Evolutionary conservation across 2,888 invertebrate species (phyloP).

Genomic region (Sisyra terminalis): DNA sequence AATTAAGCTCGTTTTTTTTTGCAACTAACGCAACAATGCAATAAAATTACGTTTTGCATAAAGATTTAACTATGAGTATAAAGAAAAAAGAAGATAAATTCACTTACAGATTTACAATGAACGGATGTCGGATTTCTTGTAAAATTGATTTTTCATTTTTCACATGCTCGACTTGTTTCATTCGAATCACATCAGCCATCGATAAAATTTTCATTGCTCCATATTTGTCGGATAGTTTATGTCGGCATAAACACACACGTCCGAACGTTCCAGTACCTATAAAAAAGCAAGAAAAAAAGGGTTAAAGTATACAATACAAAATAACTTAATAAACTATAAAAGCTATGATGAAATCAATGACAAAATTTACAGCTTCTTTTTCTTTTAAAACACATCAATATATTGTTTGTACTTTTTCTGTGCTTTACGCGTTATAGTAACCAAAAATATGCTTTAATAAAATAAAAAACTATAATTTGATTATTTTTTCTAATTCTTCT

Average conservation of each 20-base stretch:
- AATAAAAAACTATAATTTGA: too few relatives aligned
- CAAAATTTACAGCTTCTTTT: too few relatives aligned
- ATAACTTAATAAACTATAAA: too few relatives aligned
- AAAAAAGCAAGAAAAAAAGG: constrained; percentile 13
- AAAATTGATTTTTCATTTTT: constrained; percentile 93
- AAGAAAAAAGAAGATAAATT: constrained; percentile 9
- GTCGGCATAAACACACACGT: constrained; percentile 77
- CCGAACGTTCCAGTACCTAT: constrained; percentile 94
- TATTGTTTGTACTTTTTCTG: too few relatives aligned
- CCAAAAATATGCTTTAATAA: too few relatives aligned
- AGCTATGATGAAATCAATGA: too few relatives aligned
- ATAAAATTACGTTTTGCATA: constrained; percentile 15
- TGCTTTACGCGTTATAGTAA: too few relatives aligned
- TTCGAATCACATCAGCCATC: constrained; percentile 82
- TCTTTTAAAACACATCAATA: too few relatives aligned
- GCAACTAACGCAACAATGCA: neutral
- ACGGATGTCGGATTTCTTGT: constrained; percentile 82
- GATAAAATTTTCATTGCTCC: constrained; percentile 90
- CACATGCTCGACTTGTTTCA: constrained; percentile 94
- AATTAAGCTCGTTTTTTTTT: too few relatives aligned
- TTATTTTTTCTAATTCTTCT: too few relatives aligned
- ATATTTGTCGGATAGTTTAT: constrained; percentile 64
- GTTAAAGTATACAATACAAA: too few relatives aligned
- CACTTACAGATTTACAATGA: constrained; percentile 86
- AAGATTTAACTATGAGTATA: constrained; percentile 16